phyloP scores from a whole-genome alignment of 2,888 invertebrate species.

The Tuta absoluta region DNA sequence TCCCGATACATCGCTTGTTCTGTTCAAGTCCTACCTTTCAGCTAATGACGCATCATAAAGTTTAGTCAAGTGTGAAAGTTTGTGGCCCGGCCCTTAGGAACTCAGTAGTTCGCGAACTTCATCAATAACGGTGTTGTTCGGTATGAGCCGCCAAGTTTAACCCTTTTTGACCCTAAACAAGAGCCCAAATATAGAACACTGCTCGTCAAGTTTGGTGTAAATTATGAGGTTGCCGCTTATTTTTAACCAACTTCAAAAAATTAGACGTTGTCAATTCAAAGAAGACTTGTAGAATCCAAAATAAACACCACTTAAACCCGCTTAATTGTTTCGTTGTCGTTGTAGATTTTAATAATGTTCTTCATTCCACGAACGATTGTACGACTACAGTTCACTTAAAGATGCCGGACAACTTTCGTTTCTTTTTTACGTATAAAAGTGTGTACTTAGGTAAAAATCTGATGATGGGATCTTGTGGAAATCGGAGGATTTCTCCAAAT shows the following conservation, averaged over 20 bases:
- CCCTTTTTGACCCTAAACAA: conserved; percentile 26
- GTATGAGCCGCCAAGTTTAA: conserved; percentile 11
- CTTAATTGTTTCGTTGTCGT: no score
- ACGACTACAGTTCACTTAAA: no score
- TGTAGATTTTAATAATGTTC: no score
- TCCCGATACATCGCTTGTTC: neutral
- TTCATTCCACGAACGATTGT: no score
- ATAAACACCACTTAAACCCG: no score
- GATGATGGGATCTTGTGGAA: no score
- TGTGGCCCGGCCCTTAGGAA: neutral
- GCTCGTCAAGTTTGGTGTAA: neutral
- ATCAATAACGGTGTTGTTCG: conserved; percentile 22
- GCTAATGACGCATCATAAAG: conserved; percentile 24
- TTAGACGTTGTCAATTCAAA: no score
- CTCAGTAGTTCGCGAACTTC: conserved; percentile 13
- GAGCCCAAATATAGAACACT: conserved; percentile 4
- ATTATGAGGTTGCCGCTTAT: neutral
- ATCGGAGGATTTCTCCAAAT: no score
- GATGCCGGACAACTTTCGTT: no score
- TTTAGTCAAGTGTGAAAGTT: conserved; percentile 20
- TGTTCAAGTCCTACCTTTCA: conserved; percentile 15
- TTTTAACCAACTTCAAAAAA: neutral
- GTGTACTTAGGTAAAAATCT: no score
- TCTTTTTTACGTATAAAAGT: no score
- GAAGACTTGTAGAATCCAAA: no score